Conservation (phyloP, 2,113 vertebrate genomes). For the Micromys minutus region DNA sequence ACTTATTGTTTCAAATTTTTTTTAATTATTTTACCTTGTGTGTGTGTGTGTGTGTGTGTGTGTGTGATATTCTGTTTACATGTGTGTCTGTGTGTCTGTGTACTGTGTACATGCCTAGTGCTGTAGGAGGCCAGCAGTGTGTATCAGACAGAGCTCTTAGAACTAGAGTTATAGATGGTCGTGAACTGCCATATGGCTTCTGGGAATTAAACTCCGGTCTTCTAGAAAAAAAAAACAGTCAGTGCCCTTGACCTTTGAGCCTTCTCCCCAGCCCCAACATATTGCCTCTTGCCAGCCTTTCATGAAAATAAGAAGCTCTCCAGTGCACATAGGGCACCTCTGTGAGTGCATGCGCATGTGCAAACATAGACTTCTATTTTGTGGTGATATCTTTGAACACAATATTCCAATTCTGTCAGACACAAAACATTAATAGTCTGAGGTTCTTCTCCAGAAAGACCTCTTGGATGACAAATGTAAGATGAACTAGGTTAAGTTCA, state of each 20-base stretch:
- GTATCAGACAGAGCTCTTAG: not conserved
- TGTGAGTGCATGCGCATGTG: not conserved
- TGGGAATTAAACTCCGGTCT: not conserved
- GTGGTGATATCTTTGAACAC: not conserved
- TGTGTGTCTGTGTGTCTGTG: not conserved
- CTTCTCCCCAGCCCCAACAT: not conserved
- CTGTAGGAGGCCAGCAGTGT: not conserved
- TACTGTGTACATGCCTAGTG: not conserved
- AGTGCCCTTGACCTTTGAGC: not conserved
- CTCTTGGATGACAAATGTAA: slow-evolving; percentile 29
- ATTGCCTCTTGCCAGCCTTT: not conserved
- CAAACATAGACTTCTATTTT: not conserved
- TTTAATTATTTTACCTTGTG: not conserved
- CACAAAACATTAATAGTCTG: not conserved
- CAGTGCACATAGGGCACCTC: not conserved
- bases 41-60: not conserved
- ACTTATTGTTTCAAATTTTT: not conserved
- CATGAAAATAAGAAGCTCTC: slow-evolving; percentile 43
- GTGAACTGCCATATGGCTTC: not conserved
- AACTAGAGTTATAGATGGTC: not conserved
- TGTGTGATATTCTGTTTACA: not conserved
- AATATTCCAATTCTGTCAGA: slow-evolving; percentile 14
- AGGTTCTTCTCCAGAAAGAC: slow-evolving; percentile 23
- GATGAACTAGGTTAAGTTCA: slow-evolving; percentile 7
- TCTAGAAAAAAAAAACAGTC: not conserved